Evolutionary conservation across 35 echinoderm and acorn worm species (phyloP).

Genomic region (Stichopus chloronotus): DNA sequence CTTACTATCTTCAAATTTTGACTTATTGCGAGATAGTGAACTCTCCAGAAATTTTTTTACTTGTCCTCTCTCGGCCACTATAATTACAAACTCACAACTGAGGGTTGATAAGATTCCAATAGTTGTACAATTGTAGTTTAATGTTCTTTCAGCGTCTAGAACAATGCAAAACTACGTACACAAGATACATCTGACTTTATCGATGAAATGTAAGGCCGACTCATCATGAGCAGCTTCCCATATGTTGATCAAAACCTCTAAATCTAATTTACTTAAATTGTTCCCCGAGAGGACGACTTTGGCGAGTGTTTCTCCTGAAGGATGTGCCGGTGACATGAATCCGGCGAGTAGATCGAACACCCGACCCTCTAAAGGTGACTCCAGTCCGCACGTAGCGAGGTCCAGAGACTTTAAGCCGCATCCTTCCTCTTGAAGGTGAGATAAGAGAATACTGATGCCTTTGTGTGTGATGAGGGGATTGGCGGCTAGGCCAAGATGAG

Average conservation of each 20-base stretch:
- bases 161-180: neutral
- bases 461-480: conserved; percentile 62
- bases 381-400: conserved; percentile 64
- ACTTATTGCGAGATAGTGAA: no score
- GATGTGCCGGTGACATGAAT: conserved; percentile 26
- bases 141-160: no score
- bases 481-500: conserved; percentile 59
- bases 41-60: no score
- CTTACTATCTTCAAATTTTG: no score
- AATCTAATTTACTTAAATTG: conserved; percentile 68
- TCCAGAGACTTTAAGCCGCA: conserved; percentile 60
- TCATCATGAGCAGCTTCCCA: conserved; percentile 77
- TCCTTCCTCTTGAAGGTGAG: neutral
- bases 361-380: conserved; percentile 63
- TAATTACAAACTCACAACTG: no score
- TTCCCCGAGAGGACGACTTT: conserved; percentile 68
- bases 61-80: no score
- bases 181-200: conserved; percentile 13
- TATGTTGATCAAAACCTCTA: conserved; percentile 69
- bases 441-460: conserved; percentile 60
- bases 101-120: no score
- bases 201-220: neutral
- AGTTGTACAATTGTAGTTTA: no score
- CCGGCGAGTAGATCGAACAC: conserved; percentile 58
- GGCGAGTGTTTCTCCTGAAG: conserved; percentile 31